A percentile compares a stretch with the other conserved stretches of the same genome.
Evolutionary conservation across 2,797 vertebrate genomes (phyloP).

Genomic region (Pempheris klunzingeri): DNA sequence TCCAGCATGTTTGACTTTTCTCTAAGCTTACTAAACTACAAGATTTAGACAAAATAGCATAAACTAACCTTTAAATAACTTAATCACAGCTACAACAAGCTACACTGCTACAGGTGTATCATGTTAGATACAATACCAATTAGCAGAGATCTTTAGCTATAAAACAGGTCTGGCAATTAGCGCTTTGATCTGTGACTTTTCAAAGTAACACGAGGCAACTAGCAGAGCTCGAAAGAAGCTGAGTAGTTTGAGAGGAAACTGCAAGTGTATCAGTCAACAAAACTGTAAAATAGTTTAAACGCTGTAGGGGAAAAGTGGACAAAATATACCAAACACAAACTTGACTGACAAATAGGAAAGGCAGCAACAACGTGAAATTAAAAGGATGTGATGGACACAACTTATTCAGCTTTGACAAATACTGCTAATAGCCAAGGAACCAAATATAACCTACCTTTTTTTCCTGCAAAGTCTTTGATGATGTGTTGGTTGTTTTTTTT

Average conservation of each 20-base stretch:
- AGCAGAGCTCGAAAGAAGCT: slow-evolving; percentile 12
- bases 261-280: slow-evolving; percentile 22
- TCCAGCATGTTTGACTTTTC: background rate
- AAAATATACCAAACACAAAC: slow-evolving; percentile 1
- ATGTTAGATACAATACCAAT: slow-evolving; percentile 45
- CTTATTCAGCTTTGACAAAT: slow-evolving; percentile 13
- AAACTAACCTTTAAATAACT: slow-evolving; percentile 43
- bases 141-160: slow-evolving; percentile 41
- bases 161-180: slow-evolving; percentile 62
- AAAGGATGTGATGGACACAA: background rate
- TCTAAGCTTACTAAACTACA: slow-evolving; percentile 10
- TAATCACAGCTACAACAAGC: slow-evolving; percentile 35
- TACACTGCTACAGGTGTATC: slow-evolving; percentile 22
- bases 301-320: background rate
- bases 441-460: slow-evolving; percentile 1
- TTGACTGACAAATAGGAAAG: background rate
- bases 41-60: background rate
- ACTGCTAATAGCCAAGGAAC: slow-evolving; percentile 1
- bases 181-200: slow-evolving; percentile 59
- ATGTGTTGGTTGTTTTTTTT: slow-evolving; percentile 35
- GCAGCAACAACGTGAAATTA: background rate
- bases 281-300: slow-evolving; percentile 15
- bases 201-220: slow-evolving; percentile 29
- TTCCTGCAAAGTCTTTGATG: slow-evolving; percentile 30
- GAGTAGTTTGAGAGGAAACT: slow-evolving; percentile 18